A percentile compares a stretch with the other conserved stretches of the same genome.
Conservation (phyloP, 92 coral and sea anemone genomes). For the Zoanthus gigantus region DNA sequence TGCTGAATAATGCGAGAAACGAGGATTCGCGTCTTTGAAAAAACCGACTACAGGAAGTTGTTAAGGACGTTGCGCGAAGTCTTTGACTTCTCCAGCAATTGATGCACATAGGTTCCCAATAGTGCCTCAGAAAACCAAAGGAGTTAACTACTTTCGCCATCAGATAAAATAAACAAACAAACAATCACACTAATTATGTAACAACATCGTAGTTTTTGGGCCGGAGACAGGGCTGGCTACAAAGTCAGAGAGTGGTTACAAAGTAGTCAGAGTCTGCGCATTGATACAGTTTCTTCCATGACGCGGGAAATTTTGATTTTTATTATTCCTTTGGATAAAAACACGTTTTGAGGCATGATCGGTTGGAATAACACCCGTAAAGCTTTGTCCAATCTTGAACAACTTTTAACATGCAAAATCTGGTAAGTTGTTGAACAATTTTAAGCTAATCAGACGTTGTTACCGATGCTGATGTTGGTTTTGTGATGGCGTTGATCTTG, state of each 20-base stretch:
- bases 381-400: slow-evolving; percentile 77
- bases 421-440: slow-evolving; percentile 68
- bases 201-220: slow-evolving; percentile 32
- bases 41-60: slow-evolving; percentile 26
- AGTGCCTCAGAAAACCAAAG: slow-evolving; percentile 2
- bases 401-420: slow-evolving; percentile 77
- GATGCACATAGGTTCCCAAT: slow-evolving; percentile 16
- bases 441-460: background rate
- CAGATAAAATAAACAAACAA: background rate
- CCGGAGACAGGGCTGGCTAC: slow-evolving; percentile 53
- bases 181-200: background rate
- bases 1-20: background rate
- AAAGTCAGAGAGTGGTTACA: slow-evolving; percentile 23
- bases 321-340: background rate
- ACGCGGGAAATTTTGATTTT: slow-evolving; percentile 75
- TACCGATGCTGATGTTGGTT: background rate
- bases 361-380: slow-evolving; percentile 79
- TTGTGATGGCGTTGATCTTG: background rate
- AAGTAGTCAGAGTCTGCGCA: slow-evolving; percentile 26
- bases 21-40: slow-evolving; percentile 10
- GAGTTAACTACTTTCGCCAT: slow-evolving; percentile 20
- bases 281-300: background rate
- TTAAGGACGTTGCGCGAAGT: background rate
- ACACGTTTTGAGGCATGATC: slow-evolving; percentile 49
- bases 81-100: slow-evolving; percentile 37